Base-by-base conservation (phyloP, 2,797 vertebrate species). In the Rhynchonycteris naso region DNA sequence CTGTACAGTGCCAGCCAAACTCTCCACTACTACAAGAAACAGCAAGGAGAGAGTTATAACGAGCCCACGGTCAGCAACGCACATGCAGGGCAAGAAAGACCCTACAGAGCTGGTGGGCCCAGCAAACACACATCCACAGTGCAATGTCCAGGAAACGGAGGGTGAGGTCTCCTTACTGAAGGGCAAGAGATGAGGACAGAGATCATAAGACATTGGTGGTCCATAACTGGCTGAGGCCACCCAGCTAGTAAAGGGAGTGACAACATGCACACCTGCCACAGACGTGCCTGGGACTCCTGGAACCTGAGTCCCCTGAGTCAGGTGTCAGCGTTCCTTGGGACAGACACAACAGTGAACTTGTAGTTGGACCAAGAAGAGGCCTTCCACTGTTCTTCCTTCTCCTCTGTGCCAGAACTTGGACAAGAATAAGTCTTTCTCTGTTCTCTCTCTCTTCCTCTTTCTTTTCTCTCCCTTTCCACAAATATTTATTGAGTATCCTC, bases 361-460 rank as follows among this genome's bases (percentile, higher is more conserved):
- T 12, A 15, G 56, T 59, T 43, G 15, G 35, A 80, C 78, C 14
- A 43, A 12, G 5, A 21, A 38, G 13, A 79, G 54, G 30, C 38
- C n/a, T 12, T 7, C 58, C 35, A 18, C 47, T 38, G 14, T 14
- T 4, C 52, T 14, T 26, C n/a, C 59, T 78, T 43, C 50, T 38
- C 26, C 5, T 90, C 28, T 1, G 6, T 38, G 5, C 54, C 43
- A 30, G 72, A n/a, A 50, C 33, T 24, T 4, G 22, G 52, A 4
- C 38, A 38, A 35, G 30, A 69, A 35, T 13, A 28, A 18, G 18
- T 33, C 26, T 52, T 21, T 11, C 15, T 14, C 28, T 11, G 14
- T 15, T 30, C 18, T 79, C 50, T 18, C 18, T n/a, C 2, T 4
- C 14, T 33, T 58, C 24, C 0, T 2, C 4, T 26, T 12, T 3